Conservation (phyloP, 1,140 invertebrate genomes). For the Anadara kagoshimensis region DNA sequence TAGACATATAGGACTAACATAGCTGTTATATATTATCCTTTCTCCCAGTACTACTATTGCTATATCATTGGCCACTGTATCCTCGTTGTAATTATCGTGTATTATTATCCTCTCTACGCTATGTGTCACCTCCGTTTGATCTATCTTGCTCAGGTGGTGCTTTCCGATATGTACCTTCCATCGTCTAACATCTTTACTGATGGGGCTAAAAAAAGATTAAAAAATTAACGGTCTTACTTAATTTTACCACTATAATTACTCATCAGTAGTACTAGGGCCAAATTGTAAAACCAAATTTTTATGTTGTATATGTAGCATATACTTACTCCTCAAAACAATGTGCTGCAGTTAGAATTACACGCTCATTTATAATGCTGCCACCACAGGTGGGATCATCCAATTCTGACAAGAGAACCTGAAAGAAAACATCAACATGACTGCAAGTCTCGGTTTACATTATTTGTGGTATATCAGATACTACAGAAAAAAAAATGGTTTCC, state of each 20-base stretch:
- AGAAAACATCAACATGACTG: background rate
- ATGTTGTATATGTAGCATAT: background rate
- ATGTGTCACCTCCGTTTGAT: conserved; percentile 19
- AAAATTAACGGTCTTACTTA: no score
- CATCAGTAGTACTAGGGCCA: background rate
- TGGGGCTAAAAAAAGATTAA: conserved; percentile 16
- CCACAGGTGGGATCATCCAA: conserved; percentile 77
- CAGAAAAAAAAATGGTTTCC: background rate
- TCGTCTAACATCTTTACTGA: conserved; percentile 37
- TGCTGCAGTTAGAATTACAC: conserved; percentile 71
- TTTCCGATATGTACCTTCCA: conserved; percentile 75
- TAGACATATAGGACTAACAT: conserved; percentile 79
- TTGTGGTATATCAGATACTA: background rate
- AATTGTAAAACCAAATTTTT: background rate
- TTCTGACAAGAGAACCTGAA: conserved; percentile 49
- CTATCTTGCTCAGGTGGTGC: conserved; percentile 71
- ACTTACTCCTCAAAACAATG: conserved; percentile 71
- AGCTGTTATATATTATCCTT: conserved; percentile 75
- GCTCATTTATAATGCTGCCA: conserved; percentile 65
- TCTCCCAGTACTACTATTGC: conserved; percentile 76
- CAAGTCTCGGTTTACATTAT: background rate
- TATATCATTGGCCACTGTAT: conserved; percentile 78
- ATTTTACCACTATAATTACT: no score
- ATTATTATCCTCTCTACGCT: conserved; percentile 50
- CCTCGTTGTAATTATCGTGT: conserved; percentile 51